A percentile compares a stretch with the other conserved stretches of the same genome.
phyloP scores from a whole-genome alignment of 2,888 invertebrate genomes.

The Chymomyza fuscimana region DNA sequence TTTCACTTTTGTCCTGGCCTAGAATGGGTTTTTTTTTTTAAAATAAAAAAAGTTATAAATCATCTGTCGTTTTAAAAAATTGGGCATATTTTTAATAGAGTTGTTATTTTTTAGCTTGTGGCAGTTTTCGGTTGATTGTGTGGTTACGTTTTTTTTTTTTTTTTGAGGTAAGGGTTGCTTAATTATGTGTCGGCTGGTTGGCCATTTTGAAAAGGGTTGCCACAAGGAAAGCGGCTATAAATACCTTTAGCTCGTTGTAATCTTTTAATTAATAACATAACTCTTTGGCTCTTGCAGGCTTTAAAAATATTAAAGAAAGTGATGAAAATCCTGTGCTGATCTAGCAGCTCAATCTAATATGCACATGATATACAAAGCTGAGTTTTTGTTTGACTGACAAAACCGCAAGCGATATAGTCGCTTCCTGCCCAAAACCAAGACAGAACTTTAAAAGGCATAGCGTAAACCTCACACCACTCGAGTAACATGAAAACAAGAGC shows the following conservation, averaged over 20 bases:
- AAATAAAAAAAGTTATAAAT: constrained; percentile 61
- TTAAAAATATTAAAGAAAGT: constrained; percentile 1
- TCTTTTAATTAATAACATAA: constrained; percentile 67
- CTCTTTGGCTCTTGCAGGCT: constrained; percentile 38
- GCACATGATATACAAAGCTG: constrained; percentile 36
- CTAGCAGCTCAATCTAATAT: neutral
- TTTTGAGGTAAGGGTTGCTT: constrained; percentile 20
- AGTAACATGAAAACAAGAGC: constrained; percentile 20
- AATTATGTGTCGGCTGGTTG: constrained; percentile 49
- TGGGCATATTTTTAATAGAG: constrained; percentile 71
- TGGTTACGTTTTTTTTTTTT: constrained; percentile 1
- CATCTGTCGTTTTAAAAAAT: constrained; percentile 41
- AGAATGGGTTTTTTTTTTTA: constrained; percentile 9
- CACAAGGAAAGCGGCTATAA: constrained; percentile 7
- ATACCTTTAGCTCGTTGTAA: constrained; percentile 31
- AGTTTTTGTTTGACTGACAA: constrained; percentile 40
- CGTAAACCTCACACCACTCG: neutral
- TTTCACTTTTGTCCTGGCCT: constrained; percentile 54
- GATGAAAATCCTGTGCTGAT: neutral
- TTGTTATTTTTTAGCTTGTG: constrained; percentile 45
- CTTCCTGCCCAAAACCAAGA: constrained; percentile 11
- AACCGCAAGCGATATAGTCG: constrained; percentile 49
- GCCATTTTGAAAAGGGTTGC: constrained; percentile 61
- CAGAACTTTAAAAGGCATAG: constrained; percentile 31
- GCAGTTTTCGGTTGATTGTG: constrained; percentile 30